A percentile compares a stretch with the other conserved stretches of the same genome.
These are phyloP conservation scores for Mormoops blainvillei DNA, from an alignment of 2,113 vertebrate species.

Conservation along the genomic window DNA sequence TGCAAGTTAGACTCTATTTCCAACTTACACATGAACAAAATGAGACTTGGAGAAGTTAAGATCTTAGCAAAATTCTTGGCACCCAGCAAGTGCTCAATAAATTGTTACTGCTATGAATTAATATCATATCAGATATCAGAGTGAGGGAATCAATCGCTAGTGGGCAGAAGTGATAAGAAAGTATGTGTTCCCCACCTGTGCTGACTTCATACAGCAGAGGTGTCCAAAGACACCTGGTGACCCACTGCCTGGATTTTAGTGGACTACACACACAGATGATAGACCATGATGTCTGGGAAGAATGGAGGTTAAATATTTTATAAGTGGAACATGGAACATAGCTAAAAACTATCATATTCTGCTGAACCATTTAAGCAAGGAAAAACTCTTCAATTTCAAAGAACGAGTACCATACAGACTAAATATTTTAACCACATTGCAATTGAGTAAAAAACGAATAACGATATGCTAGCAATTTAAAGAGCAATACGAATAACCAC, in stretches of 20 bases:
- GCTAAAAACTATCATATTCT: not conserved
- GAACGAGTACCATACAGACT: not conserved
- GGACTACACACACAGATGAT: rapidly evolving
- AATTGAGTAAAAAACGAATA: not conserved
- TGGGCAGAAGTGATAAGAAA: not conserved
- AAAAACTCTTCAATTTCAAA: not conserved
- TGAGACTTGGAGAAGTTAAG: not conserved
- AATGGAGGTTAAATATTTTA: not conserved
- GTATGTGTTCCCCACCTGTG: not conserved
- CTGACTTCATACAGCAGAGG: not conserved
- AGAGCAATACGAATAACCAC: not conserved
- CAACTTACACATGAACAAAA: not conserved
- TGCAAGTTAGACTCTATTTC: not conserved
- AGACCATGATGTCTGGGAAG: not conserved
- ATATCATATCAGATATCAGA: not conserved
- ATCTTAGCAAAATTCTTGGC: not conserved
- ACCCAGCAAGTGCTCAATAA: not conserved
- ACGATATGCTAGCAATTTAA: not conserved
- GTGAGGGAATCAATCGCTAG: not conserved
- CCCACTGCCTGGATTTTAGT: not conserved
- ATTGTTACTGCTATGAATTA: not conserved
- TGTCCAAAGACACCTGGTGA: not conserved
- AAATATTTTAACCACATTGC: not conserved
- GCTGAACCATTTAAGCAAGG: not conserved
- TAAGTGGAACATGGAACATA: not conserved